Evolutionary conservation across 2,888 invertebrate genomes (phyloP), one percentile per base, ranked within the genome.

Genomic region (Chelonus formosanus): DNA sequence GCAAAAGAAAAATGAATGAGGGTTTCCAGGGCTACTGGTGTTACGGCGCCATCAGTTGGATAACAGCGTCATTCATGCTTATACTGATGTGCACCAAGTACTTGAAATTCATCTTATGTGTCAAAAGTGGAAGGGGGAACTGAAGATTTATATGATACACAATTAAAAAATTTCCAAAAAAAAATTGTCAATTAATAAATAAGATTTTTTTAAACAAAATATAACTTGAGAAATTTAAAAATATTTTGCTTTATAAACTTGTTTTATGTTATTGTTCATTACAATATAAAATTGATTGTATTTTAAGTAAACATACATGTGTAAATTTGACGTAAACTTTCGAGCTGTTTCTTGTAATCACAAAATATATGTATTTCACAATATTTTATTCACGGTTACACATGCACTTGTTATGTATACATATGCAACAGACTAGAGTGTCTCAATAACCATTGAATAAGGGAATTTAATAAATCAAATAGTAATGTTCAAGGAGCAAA

Each of bases 21-120:
- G 65, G 65, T 44, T 20, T 35, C 58, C 55, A 44, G 40, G 43
- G 44, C 34, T 47, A 47, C 56, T 47, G 31, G 40, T 62, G 43
- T 50, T 47, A 44, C 48, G 66, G 50, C 48, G 66, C 36, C 62
- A 56, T 57, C 59, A 57, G 66, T 55, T 44, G 36, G 61, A 61
- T 55, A 57, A 47, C 53, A 57, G 66, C 61, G 47, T 53, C 66
- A 66, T 66, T 66, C 66, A 66, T 66, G 62, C 55, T 62, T 62
- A 53, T 57, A 66, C 54, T 54, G 60, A 66, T 50, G 40, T 56
- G 52, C 66, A 66, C 62, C 44, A 45, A 53, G 57, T 57, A 62
- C 66, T 62, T 66, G 62, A 61, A 53, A 47, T 62, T 57, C 66
- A 62, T 66, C 65, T 43, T 55, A 48, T 65, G 48, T 55, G 47